A percentile compares a stretch with the other conserved stretches of the same genome.
These are phyloP conservation scores for Hyalella azteca DNA, from an alignment of 2,888 invertebrate species.

Conservation along the genomic window DNA sequence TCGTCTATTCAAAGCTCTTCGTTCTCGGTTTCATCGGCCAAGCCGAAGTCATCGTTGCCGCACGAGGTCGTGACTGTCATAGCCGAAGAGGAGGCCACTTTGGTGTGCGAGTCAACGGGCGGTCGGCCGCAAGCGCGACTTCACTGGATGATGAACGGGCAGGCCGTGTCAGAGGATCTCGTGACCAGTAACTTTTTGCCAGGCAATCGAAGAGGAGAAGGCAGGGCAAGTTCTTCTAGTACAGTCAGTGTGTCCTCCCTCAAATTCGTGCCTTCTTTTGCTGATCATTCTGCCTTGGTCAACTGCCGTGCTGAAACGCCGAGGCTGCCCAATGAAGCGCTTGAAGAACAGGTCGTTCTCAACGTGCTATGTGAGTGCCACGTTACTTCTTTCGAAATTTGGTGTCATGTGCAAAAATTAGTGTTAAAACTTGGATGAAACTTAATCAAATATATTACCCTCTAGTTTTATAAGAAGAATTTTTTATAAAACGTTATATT, in stretches of 20 bases:
- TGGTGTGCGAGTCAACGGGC: constrained; percentile 29
- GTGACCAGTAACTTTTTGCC: neutral
- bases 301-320: constrained; percentile 45
- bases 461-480: too few relatives aligned
- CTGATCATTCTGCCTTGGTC: constrained; percentile 43
- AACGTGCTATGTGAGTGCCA: constrained; percentile 34
- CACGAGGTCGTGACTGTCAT: constrained; percentile 13
- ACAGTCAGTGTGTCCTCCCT: constrained; percentile 26
- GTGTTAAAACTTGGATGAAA: too few relatives aligned
- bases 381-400: neutral
- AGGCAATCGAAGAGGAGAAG: neutral
- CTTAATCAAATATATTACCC: too few relatives aligned
- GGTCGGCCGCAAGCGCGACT: neutral
- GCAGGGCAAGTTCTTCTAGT: neutral
- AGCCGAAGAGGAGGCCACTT: neutral
- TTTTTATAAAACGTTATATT: too few relatives aligned
- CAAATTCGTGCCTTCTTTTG: constrained; percentile 40
- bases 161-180: neutral
- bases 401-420: too few relatives aligned
- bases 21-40: neutral
- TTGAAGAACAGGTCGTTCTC: constrained; percentile 36
- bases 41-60: neutral
- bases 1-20: neutral
- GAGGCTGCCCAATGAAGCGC: constrained; percentile 32
- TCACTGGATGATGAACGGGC: constrained; percentile 24